Base-by-base conservation (phyloP, 2,888 invertebrate species). In the Elegia similella region DNA sequence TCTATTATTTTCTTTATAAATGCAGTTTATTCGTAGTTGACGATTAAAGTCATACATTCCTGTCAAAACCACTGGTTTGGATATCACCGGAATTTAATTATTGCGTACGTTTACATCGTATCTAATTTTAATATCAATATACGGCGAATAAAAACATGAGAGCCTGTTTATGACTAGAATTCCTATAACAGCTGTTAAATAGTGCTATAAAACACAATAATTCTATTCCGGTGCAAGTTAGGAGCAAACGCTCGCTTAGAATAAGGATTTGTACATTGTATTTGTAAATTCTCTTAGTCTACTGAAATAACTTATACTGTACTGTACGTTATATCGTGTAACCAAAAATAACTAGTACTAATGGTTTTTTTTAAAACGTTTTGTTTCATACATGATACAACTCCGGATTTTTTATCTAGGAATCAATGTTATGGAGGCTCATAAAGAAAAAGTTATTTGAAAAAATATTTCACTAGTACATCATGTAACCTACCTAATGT, bases 231-330 rank as follows among this genome's bases (percentile, higher is more conserved):
- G 55, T 67, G 60, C 60, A 62, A 58, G 67, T 77, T 78, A 75
- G 63, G 73, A 72, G 77, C 75, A 55, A 53, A 56, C 59, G 63
- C 82, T 83, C 82, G 78, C 59, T 68, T 84, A 82, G 78, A 59
- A 23, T 88, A 88, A 86, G 87, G 58, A 65, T 72, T 76, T 86
- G 86, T 87, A 86, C 74, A 86, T 83, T 87, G 75, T 88, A 82
- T 79, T 73, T 88, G 84, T 88, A 88, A 86, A 88, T 84, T 84
- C 72, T 82, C 75, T 78, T 85, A 82, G 77, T 64, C 64, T 68
- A 71, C 63, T 63, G 62, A 64, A 65, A 62, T 76, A 76, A 76
- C 71, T 75, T 75, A 73, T 74, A 74, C 69, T 69, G 65, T 71
- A 69, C n/a, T n/a, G n/a, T n/a, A 68, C 59, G 42, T 62, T 56